A percentile compares a stretch with the other conserved stretches of the same genome.
These are phyloP conservation scores for Sardina pilchardus DNA, from an alignment of 2,113 vertebrate species.

Conservation along the genomic window DNA sequence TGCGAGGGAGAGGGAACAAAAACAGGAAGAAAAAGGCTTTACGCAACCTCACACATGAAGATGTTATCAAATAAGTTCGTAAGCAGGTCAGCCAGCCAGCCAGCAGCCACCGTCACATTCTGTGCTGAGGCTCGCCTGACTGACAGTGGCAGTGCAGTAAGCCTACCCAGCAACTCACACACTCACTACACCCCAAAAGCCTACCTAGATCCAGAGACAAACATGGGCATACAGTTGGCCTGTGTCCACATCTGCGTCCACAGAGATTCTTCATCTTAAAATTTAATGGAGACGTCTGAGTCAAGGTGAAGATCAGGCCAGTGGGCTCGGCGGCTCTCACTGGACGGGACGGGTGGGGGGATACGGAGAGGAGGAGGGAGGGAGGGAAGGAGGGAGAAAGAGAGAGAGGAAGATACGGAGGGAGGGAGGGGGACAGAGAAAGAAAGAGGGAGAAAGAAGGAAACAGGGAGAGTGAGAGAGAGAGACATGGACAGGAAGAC, in stretches of 20 bases:
- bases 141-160: no score
- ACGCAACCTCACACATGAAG: background rate
- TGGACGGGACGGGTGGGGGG: background rate
- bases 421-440: no score
- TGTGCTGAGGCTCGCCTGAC: background rate
- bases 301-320: conserved; percentile 3
- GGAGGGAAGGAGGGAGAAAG: background rate
- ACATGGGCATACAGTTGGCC: background rate
- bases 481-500: background rate
- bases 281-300: background rate
- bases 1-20: background rate
- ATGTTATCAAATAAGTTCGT: background rate
- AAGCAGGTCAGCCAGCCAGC: background rate
- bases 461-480: background rate
- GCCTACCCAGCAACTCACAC: background rate
- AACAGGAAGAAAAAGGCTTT: background rate
- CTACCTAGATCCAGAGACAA: background rate
- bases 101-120: background rate
- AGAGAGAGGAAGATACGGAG: background rate
- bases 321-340: background rate
- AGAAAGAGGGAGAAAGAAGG: background rate
- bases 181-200: background rate
- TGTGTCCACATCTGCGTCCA: background rate
- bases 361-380: background rate
- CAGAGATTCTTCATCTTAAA: background rate